These are phyloP conservation scores for Himalopsyche phryganea DNA, from an alignment of 1,140 invertebrate genomes.

Conservation along the genomic window DNA sequence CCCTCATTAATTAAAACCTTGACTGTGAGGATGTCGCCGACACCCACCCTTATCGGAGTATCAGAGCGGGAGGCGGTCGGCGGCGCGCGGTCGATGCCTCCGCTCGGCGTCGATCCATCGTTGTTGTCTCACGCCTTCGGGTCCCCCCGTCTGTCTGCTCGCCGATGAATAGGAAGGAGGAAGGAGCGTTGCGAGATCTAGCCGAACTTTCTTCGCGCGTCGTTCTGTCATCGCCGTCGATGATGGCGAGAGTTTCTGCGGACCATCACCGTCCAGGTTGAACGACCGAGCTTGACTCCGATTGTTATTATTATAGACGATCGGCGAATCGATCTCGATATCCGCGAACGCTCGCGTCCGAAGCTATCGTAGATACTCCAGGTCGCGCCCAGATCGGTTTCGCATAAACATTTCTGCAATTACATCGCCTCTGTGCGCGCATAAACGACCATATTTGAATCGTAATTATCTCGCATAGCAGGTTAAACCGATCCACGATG, in stretches of 20 bases:
- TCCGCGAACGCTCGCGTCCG: background rate
- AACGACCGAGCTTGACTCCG: constrained; percentile 22
- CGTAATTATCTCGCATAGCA: background rate
- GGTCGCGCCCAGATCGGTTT: too few relatives aligned
- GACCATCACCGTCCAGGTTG: constrained; percentile 1
- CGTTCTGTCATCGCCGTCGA: constrained; percentile 5
- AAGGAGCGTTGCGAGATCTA: constrained; percentile 2
- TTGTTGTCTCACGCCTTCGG: background rate
- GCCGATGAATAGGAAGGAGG: background rate
- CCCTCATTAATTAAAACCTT: too few relatives aligned
- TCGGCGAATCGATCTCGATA: background rate
- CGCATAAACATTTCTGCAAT: too few relatives aligned
- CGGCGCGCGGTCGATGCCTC: too few relatives aligned
- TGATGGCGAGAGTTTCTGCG: constrained; percentile 1
- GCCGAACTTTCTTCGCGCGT: constrained; percentile 15
- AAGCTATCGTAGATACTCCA: too few relatives aligned
- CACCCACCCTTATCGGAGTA: too few relatives aligned
- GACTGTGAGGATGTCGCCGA: too few relatives aligned
- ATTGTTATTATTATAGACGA: background rate
- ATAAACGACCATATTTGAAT: too few relatives aligned
- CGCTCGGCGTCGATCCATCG: too few relatives aligned
- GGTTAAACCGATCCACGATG: background rate
- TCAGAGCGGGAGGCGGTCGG: too few relatives aligned
- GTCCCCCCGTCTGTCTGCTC: background rate
- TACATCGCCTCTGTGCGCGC: too few relatives aligned